phyloP scores from a whole-genome alignment of 2,113 vertebrate genomes.

The Brienomyrus longianalis region DNA sequence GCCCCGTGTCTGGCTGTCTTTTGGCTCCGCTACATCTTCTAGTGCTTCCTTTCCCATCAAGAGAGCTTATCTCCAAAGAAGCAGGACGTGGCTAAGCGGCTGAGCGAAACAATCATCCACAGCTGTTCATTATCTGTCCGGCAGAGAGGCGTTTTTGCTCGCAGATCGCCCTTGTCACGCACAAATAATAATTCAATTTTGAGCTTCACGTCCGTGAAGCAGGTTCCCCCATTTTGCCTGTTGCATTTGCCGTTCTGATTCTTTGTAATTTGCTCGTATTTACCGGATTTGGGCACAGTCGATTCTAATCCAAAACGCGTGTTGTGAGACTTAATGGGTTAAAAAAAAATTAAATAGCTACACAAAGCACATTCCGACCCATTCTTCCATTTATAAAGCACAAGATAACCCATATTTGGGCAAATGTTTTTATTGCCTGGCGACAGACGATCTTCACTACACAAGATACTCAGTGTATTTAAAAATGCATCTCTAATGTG shows the following conservation, averaged over 20 bases:
- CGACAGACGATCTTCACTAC: background rate
- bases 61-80: constrained; percentile 64
- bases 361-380: background rate
- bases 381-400: background rate
- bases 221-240: constrained; percentile 19
- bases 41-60: constrained; percentile 44
- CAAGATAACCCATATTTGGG: background rate
- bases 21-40: constrained; percentile 43
- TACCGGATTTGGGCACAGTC: background rate
- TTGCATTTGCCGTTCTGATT: constrained; percentile 22
- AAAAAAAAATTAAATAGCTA: background rate
- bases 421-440: background rate
- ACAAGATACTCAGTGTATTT: background rate
- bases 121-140: constrained; percentile 19
- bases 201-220: constrained; percentile 30
- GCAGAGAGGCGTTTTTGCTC: constrained; percentile 14
- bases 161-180: constrained; percentile 25
- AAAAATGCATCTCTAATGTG: background rate
- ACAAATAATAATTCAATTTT: constrained; percentile 31
- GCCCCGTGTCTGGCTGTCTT: constrained; percentile 51
- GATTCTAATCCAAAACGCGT: background rate
- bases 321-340: background rate
- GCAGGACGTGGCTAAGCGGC: constrained; percentile 47
- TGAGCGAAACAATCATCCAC: background rate
- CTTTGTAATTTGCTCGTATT: background rate